Evolutionary conservation across 2,113 vertebrate genomes (phyloP), one percentile per base, ranked within the genome.

Genomic region (Leptodactylus fuscus): DNA sequence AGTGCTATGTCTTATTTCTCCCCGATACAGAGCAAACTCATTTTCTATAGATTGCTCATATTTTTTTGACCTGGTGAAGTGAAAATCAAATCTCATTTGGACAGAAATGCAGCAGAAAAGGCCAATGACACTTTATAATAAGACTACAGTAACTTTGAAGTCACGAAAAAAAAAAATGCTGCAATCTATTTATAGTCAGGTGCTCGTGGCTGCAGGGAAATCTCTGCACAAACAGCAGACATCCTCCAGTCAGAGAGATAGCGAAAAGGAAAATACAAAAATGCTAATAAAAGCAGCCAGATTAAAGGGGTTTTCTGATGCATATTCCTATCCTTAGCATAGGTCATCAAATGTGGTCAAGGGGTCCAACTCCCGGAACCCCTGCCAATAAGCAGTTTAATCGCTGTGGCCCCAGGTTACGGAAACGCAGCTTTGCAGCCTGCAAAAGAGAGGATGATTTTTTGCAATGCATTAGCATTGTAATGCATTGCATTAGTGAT

Each of bases 51-150:
- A 62, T 29, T 51, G 38, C 53, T 46, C 46, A 81, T 81, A 65
- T 44, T 67, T 65, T 67, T 48, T 29, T n/a, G 24, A 67, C 79
- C 13, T 65, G 34, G 55, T 5, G 48, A 65, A 81, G 58, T 67
- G 9, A 67, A 67, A 67, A 81, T 46, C 24, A 29, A 46, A 81
- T 65, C 27, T 74, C 41, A 74, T 79, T 79, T 80, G 51, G 32
- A 79, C 32, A 60, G 24, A 6, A 29, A 29, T 69, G 65, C 32
- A 34, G 65, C 65, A 49, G 36, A 12, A 18, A n/a, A 76, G 15
- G 16, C 46, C 3, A n/a, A n/a, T 51, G 24, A 18, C 24, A 76
- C 44, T 75, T 75, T 29, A 75, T 49, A 48, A 74, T 74, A 27
- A 74, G 71, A 48, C 44, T 75, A 74, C 5, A 4, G 41, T 7